Evolutionary conservation across 2,113 vertebrate species (phyloP), one percentile per base, ranked within the genome.

Genomic region (Poecilia latipinna): DNA sequence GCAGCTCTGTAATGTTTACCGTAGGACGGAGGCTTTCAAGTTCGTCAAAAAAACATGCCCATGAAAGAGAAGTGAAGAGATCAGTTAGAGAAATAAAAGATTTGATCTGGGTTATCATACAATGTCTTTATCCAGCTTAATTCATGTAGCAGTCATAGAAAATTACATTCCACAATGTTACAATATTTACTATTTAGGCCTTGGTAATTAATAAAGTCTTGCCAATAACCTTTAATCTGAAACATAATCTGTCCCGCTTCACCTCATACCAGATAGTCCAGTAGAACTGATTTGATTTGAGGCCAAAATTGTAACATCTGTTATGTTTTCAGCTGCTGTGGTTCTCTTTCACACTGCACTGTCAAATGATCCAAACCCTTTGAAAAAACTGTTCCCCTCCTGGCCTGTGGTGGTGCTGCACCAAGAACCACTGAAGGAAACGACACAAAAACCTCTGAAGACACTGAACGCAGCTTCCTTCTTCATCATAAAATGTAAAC

Each of bases 11-110:
- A 68, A 66, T 61, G 77, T 72, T 85, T 61, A 37, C 63, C 62
- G 68, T 22, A 73, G 67, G 24, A 76, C 51, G 60, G 65, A 63
- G 2, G 22, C 69, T 89, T 84, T 82, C 67, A 64, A 32, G 29
- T 82, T 62, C 8, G 73, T 64, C 65, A 84, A 69, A 39, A 33
- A 81, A 61, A 72, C 31, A 26, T 32, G 73, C 37, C 54, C 73
- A 57, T 65, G 42, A 51, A 68, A 71, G 72, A 48, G 29, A 51
- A 31, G 39, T 3, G 13, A 11, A 11, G 0, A 26, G 67, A 74
- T 73, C 39, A 39, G 6, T 54, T 26, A 57, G 1, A 60, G 70
- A 68, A 68, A 19, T 48, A 64, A 66, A 60, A 63, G 57, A 61
- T 67, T 70, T 32, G 22, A 48, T 13, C 12, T 31, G n/a, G 70